A percentile compares a stretch with the other conserved stretches of the same genome.
Conservation (phyloP, 2,113 vertebrate genomes). For the Coptodon bakossiorum region DNA sequence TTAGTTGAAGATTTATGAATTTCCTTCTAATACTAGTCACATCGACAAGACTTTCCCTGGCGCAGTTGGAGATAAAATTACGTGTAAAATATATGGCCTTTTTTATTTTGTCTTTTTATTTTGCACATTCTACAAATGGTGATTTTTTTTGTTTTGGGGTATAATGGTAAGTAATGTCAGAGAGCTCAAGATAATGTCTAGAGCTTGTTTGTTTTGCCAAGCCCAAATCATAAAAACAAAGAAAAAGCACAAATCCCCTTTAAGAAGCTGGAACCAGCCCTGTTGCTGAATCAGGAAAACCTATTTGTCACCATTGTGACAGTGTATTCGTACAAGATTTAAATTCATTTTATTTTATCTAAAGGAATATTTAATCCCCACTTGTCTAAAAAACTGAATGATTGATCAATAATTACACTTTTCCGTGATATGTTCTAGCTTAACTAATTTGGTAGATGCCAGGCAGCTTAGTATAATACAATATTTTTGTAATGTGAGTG, state of each 20-base stretch:
- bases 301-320: not conserved
- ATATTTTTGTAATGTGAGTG: not conserved
- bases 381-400: not conserved
- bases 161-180: not conserved
- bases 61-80: not conserved
- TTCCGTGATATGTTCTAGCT: not conserved
- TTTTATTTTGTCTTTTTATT: not conserved
- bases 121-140: not conserved
- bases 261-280: not conserved
- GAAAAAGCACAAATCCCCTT: not conserved
- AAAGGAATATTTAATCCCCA: not conserved
- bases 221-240: not conserved
- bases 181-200: not conserved
- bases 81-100: not conserved
- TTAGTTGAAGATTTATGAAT: not conserved
- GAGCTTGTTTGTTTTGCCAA: not conserved
- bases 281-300: not conserved
- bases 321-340: not conserved
- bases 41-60: not conserved
- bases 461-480: not conserved
- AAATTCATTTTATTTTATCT: not conserved
- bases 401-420: not conserved
- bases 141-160: not conserved
- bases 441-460: not conserved
- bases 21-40: not conserved